phyloP scores from a whole-genome alignment of 2,888 invertebrate species.

The Lepidochitona cinerea region DNA sequence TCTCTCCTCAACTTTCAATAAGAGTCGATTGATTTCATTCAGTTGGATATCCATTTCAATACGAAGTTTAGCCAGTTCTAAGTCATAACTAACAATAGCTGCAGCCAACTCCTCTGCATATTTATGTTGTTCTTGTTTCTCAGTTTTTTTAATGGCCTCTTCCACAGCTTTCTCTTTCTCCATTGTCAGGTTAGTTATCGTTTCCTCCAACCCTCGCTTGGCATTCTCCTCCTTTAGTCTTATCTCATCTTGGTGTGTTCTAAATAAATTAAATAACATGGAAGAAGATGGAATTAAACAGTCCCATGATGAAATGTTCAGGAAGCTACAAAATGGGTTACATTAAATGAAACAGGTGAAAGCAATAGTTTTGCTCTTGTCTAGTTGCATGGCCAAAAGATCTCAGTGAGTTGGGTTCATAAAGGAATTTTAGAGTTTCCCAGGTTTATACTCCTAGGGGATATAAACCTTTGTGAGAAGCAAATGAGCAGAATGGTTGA shows the following conservation, averaged over 20 bases:
- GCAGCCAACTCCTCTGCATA: neutral
- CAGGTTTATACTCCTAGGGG: too few species aligned
- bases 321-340: too few species aligned
- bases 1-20: slow-evolving; percentile 30
- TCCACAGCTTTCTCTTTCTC: slow-evolving; percentile 6
- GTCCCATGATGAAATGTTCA: too few species aligned
- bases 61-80: neutral
- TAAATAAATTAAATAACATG: neutral
- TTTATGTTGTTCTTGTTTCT: slow-evolving; percentile 16
- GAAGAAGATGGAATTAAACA: too few species aligned
- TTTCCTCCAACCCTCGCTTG: neutral
- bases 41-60: slow-evolving; percentile 23
- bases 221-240: neutral
- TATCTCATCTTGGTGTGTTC: slow-evolving; percentile 29
- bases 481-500: too few species aligned
- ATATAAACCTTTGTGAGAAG: too few species aligned
- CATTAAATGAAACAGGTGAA: too few species aligned
- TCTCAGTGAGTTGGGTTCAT: too few species aligned
- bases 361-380: too few species aligned
- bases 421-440: too few species aligned
- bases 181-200: neutral
- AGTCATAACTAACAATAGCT: neutral
- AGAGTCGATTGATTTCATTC: neutral
- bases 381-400: too few species aligned
- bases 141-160: slow-evolving; percentile 43